Evolutionary conservation across 2,888 invertebrate species (phyloP).

Genomic region (Drosophila fungiperda): DNA sequence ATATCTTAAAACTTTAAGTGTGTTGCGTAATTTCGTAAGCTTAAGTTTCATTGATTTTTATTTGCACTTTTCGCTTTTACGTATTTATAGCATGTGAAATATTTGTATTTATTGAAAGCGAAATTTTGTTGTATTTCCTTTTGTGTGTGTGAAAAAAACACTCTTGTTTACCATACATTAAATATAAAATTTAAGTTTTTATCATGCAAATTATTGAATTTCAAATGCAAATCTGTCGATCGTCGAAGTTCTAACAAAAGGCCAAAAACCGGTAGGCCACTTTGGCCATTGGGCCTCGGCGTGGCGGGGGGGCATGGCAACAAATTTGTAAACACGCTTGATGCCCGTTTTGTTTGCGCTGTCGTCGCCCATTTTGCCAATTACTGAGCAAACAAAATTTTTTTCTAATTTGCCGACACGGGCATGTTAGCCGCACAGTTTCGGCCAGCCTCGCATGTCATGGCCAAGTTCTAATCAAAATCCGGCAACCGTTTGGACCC

Average conservation of each 20-base stretch:
- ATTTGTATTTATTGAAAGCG: conserved; percentile 52
- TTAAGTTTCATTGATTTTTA: conserved; percentile 23
- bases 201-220: conserved; percentile 71
- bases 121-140: conserved; percentile 20
- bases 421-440: conserved; percentile 43
- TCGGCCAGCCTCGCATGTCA: conserved; percentile 67
- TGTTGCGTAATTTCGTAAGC: conserved; percentile 35
- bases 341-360: conserved; percentile 8
- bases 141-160: conserved; percentile 27
- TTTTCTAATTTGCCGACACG: conserved; percentile 79
- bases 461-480: conserved; percentile 73
- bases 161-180: conserved; percentile 30
- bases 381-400: conserved; percentile 73
- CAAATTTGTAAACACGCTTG: conserved; percentile 56
- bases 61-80: conserved; percentile 4
- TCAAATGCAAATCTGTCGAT: conserved; percentile 54
- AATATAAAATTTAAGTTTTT: conserved; percentile 40
- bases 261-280: conserved; percentile 37
- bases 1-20: not conserved
- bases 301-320: conserved; percentile 3
- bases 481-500: conserved; percentile 20
- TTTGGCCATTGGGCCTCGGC: not conserved
- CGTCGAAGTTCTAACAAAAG: conserved; percentile 46
- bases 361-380: conserved; percentile 54
- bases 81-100: conserved; percentile 2